phyloP scores from a whole-genome alignment of 1,140 invertebrate species.

The Micrasema minimum region DNA sequence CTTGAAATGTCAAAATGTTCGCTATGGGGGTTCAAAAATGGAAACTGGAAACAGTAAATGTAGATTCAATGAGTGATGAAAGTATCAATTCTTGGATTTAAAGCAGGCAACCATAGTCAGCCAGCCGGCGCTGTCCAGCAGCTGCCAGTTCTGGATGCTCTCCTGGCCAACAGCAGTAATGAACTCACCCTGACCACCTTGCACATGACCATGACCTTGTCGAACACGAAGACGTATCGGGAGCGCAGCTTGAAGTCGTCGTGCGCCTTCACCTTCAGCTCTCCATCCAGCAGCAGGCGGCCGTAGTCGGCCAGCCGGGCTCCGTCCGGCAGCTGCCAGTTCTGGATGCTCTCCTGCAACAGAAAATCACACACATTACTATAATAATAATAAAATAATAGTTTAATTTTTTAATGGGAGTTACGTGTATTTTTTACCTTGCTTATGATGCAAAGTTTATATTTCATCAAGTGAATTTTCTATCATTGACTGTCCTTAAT shows the following conservation, averaged over 20 bases:
- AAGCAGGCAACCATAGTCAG: constrained; percentile 91
- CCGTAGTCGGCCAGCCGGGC: constrained; percentile 89
- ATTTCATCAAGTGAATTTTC: no score
- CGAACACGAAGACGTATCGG: constrained; percentile 96
- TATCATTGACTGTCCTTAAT: no score
- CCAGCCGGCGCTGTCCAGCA: constrained; percentile 83
- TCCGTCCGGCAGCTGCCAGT: constrained; percentile 83
- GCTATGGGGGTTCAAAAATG: no score
- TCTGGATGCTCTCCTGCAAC: constrained; percentile 79
- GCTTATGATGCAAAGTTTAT: no score
- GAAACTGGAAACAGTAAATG: no score
- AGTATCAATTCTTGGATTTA: no score
- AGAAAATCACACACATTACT: not conserved
- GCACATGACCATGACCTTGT: constrained; percentile 95
- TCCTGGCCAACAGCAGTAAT: constrained; percentile 71
- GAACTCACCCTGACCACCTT: constrained; percentile 86
- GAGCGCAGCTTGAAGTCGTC: constrained; percentile 86
- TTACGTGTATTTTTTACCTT: no score
- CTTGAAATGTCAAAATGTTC: no score
- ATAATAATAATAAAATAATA: not conserved
- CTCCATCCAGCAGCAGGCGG: constrained; percentile 89
- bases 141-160: constrained; percentile 83
- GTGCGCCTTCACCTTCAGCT: constrained; percentile 92
- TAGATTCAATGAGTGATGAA: no score
- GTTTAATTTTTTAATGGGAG: no score